phyloP scores from a whole-genome alignment of 2,113 vertebrate species.

The Platichthys flesus region DNA sequence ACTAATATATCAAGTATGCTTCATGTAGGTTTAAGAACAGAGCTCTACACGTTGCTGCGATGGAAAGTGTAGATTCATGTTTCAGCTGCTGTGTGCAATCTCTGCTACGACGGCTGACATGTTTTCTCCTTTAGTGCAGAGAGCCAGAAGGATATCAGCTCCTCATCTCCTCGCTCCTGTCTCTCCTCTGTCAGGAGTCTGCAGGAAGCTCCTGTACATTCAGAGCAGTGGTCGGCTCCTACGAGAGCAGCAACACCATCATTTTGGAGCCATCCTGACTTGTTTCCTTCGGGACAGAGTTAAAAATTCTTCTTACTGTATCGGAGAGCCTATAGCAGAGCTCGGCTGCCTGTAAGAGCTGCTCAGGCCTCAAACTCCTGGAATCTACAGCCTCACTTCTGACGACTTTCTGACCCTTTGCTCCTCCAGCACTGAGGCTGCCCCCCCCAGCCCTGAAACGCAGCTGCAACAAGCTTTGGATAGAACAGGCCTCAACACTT shows the following conservation, averaged over 20 bases:
- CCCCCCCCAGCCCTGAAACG: not conserved
- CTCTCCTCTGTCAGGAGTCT: not conserved
- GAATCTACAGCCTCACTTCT: slow-evolving; percentile 11
- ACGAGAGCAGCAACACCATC: not conserved
- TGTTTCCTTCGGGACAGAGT: slow-evolving; percentile 4
- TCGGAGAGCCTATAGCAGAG: not conserved
- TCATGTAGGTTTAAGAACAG: too few species aligned
- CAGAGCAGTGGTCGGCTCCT: too few species aligned
- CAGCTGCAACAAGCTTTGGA: not conserved
- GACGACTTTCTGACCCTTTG: slow-evolving; percentile 14
- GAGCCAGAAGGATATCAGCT: not conserved
- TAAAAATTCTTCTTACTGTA: slow-evolving; percentile 18
- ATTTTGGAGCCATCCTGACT: not conserved
- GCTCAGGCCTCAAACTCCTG: not conserved
- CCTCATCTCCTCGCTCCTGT: not conserved
- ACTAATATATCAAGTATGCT: too few species aligned
- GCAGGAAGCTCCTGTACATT: not conserved
- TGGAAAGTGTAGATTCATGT: too few species aligned
- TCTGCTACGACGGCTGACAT: too few species aligned
- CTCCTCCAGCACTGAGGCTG: slow-evolving; percentile 7
- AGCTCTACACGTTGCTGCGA: too few species aligned
- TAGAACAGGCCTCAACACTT: not conserved
- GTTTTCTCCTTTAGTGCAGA: too few species aligned
- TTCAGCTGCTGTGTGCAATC: too few species aligned
- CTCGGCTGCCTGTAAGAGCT: not conserved